Conservation (phyloP, 2,797 vertebrate species). For the Microchirus variegatus region DNA sequence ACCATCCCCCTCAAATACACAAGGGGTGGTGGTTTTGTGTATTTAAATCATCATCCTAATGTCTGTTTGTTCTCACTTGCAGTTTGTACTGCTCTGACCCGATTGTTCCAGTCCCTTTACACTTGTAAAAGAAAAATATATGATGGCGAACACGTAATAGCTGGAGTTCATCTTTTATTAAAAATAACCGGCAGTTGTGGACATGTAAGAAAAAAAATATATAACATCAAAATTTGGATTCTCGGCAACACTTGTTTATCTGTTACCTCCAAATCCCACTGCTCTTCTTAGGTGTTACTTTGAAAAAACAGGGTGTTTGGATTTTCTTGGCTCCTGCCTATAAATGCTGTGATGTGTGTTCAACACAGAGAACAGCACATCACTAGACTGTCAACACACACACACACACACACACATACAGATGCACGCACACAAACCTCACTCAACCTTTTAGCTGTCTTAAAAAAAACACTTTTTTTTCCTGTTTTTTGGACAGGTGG, state of each 20-base stretch:
- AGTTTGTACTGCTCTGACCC: slow-evolving; percentile 16
- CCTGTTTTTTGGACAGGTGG: slow-evolving; percentile 24
- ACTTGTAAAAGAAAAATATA: neutral
- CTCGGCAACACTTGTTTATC: slow-evolving; percentile 2
- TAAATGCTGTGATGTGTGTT: slow-evolving; percentile 22
- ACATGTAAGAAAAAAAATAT: neutral
- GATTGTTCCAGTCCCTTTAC: slow-evolving; percentile 7
- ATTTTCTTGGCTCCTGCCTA: slow-evolving; percentile 11
- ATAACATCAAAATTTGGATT: slow-evolving; percentile 2
- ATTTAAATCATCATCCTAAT: slow-evolving; percentile 28
- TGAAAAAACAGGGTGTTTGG: slow-evolving; percentile 20
- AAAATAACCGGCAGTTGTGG: neutral
- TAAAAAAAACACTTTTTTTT: slow-evolving; percentile 6
- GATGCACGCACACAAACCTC: neutral
- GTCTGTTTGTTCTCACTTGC: neutral
- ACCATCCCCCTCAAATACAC: slow-evolving; percentile 12
- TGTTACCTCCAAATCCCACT: slow-evolving; percentile 2
- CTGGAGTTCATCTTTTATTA: slow-evolving; percentile 12
- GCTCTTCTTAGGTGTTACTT: slow-evolving; percentile 8
- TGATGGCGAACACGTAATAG: neutral
- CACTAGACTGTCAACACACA: slow-evolving; percentile 21
- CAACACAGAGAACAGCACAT: slow-evolving; percentile 13
- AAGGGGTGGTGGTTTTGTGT: slow-evolving; percentile 14
- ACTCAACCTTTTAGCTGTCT: slow-evolving; percentile 24
- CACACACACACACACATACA: neutral